Evolutionary conservation across 2,888 invertebrate genomes (phyloP).

Genomic region (Heliconius aoede): DNA sequence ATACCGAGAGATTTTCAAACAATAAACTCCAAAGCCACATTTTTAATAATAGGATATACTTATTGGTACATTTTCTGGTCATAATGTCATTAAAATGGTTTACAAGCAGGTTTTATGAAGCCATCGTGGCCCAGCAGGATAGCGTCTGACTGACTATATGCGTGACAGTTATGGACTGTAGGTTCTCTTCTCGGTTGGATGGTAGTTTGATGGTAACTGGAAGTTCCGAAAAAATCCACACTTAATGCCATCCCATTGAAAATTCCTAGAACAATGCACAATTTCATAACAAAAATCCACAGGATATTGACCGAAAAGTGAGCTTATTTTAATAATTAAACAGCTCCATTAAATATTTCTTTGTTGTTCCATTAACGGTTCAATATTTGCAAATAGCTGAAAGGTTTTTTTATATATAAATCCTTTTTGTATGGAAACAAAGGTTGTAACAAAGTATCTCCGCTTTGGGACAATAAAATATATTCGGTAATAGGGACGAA

Average conservation of each 20-base stretch:
- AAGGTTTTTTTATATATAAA: constrained; percentile 42
- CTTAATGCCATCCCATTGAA: not conserved
- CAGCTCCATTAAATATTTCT: constrained; percentile 16
- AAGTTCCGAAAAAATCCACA: too few relatives aligned
- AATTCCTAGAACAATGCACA: not conserved
- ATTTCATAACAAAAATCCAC: not conserved
- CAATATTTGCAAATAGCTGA: constrained; percentile 34
- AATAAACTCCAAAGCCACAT: too few relatives aligned
- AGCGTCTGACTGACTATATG: not conserved
- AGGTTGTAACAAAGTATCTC: constrained; percentile 41
- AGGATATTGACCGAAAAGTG: not conserved
- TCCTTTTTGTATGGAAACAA: constrained; percentile 42
- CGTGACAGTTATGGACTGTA: not conserved
- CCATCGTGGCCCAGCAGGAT: too few relatives aligned
- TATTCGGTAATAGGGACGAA: constrained; percentile 41
- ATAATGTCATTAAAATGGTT: too few relatives aligned
- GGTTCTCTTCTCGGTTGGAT: too few relatives aligned
- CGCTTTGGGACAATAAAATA: constrained; percentile 41
- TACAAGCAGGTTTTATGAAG: too few relatives aligned
- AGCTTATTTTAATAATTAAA: constrained; percentile 14
- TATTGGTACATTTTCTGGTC: too few relatives aligned
- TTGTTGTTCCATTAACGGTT: constrained; percentile 29
- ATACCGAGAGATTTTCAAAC: too few relatives aligned
- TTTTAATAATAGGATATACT: too few relatives aligned
- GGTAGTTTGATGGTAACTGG: too few relatives aligned